Evolutionary conservation across 2,113 vertebrate genomes (phyloP), one percentile per base, ranked within the genome.

Genomic region (Rhinopomastus cyanomelas): DNA sequence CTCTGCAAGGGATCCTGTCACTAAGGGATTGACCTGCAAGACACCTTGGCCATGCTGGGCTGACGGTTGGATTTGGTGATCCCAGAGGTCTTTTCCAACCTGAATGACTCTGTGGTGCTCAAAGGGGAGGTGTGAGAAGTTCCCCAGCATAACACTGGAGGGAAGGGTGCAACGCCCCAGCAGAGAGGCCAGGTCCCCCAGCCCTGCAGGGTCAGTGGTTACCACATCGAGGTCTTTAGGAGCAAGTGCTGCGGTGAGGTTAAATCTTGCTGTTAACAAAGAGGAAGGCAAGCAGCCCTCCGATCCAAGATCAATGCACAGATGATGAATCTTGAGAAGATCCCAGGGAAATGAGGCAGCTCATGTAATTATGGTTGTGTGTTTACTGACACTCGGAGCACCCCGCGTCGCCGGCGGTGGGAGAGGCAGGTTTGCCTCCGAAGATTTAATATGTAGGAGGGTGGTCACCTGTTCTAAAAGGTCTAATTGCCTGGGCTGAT

Each of bases 401-500:
- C 77, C 84, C 61, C 5, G 66, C n/a, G 11, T 83, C 12, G 3
- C 52, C 6, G 72, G 49, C 60, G 23, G 55, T 15, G 82, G 64
- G 68, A 30, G 53, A 34, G 79, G 46, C 16, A 34, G 59, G 25
- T 57, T 73, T 86, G 52, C 87, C 21, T 88, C 51, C 11, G 11
- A 46, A 66, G 59, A 88, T 67, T 91, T 53, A 62, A 65, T 29
- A 65, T 8, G 72, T 67, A 56, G 56, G 79, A 95, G 57, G 44
- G n/a, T 36, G 73, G 64, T 89, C 78, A 81, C 64, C 73, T 89
- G 30, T 73, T 89, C 82, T 76, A 62, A 93, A 91, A 91, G 66
- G 48, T 81, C 89, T 92, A 87, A 93, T 87, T 95, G 77, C 72
- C 85, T 85, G 57, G 83, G 53, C 89, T 90, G 91, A 83, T 59